A percentile compares a stretch with the other conserved stretches of the same genome.
phyloP scores from a whole-genome alignment of 2,888 invertebrate species.

The Incurvaria masculella region DNA sequence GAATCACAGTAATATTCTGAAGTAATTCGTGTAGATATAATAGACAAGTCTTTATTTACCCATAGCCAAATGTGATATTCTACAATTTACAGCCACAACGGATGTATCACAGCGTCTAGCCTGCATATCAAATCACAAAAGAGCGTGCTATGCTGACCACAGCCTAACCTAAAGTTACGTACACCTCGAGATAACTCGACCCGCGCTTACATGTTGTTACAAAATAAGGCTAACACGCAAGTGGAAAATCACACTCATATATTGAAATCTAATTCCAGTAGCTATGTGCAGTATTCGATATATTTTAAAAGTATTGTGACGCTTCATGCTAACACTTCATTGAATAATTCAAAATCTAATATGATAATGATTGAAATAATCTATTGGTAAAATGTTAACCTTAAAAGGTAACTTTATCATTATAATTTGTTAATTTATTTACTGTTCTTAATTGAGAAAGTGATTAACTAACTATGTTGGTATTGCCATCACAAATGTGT shows the following conservation, averaged over 20 bases:
- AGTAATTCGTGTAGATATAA: conserved; percentile 2
- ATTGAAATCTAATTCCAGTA: conserved; percentile 33
- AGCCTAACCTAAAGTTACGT: conserved; percentile 49
- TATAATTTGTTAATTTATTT: neutral
- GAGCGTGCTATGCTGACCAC: conserved; percentile 49
- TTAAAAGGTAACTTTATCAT: neutral
- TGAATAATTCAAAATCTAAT: conserved; percentile 2
- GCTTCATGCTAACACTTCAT: conserved; percentile 6
- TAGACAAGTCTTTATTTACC: conserved; percentile 23
- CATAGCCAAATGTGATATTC: conserved; percentile 32
- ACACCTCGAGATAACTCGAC: too few relatives aligned
- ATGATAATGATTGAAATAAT: neutral
- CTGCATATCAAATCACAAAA: conserved; percentile 47
- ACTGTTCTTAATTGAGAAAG: too few relatives aligned
- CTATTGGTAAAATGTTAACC: neutral
- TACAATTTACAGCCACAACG: conserved; percentile 43
- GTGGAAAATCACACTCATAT: conserved; percentile 39
- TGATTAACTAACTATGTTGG: too few relatives aligned
- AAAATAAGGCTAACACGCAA: conserved; percentile 35
- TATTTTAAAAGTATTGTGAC: conserved; percentile 3
- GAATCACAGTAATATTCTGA: neutral
- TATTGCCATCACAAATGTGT: neutral
- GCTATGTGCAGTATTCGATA: conserved; percentile 29
- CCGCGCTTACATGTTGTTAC: conserved; percentile 19
- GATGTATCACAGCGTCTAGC: conserved; percentile 56